Evolutionary conservation across 2,797 vertebrate genomes (phyloP).

Genomic region (Pampus argenteus): DNA sequence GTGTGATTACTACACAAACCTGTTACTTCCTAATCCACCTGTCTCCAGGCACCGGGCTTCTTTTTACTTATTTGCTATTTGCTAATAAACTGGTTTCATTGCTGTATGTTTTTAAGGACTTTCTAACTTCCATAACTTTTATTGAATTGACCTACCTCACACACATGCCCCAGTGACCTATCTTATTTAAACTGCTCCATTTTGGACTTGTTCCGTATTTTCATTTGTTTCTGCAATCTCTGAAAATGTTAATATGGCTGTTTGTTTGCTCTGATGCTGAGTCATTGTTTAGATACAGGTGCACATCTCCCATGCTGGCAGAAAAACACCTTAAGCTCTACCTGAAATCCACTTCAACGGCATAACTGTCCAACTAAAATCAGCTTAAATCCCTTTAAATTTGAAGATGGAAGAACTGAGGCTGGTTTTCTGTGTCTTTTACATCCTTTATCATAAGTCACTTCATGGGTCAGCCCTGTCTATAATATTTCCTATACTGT

Average conservation of each 20-base stretch:
- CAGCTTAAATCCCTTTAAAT: slow-evolving; percentile 10
- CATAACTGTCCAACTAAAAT: slow-evolving; percentile 17
- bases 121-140: no score
- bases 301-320: slow-evolving; percentile 13
- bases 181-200: background rate
- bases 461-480: background rate
- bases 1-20: slow-evolving; percentile 12
- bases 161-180: slow-evolving; percentile 12
- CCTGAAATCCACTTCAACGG: slow-evolving; percentile 15
- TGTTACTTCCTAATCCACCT: slow-evolving; percentile 17
- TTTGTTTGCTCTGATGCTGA: slow-evolving; percentile 11
- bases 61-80: slow-evolving; percentile 29
- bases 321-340: slow-evolving; percentile 23
- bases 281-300: background rate
- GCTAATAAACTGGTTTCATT: slow-evolving; percentile 16
- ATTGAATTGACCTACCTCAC: slow-evolving; percentile 9
- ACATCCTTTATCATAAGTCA: background rate
- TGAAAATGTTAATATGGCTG: background rate
- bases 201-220: background rate
- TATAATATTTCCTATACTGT: background rate
- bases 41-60: slow-evolving; percentile 26
- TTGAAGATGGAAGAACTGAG: no score
- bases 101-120: slow-evolving; percentile 25
- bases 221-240: background rate
- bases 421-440: background rate